Evolutionary conservation across 1,140 invertebrate species (phyloP).

Genomic region (Tetramorium simillimum): DNA sequence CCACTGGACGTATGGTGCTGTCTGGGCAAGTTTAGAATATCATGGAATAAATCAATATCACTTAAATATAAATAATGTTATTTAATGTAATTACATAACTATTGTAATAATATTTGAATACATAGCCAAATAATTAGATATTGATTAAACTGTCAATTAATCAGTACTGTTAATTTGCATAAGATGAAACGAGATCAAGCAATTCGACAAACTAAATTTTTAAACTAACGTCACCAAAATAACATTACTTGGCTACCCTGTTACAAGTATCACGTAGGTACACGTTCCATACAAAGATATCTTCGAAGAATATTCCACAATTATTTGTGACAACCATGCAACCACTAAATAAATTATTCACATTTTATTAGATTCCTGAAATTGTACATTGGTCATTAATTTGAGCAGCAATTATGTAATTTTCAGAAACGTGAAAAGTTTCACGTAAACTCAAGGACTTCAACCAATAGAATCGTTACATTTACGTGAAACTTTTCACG

Average conservation of each 20-base stretch:
- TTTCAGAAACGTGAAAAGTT: too few relatives aligned
- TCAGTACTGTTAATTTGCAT: neutral
- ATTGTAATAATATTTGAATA: too few relatives aligned
- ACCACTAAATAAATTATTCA: neutral
- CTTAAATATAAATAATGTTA: too few relatives aligned
- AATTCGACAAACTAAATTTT: neutral
- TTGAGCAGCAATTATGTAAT: too few relatives aligned
- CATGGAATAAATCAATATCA: too few relatives aligned
- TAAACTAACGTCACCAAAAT: neutral
- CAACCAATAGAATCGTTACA: too few relatives aligned
- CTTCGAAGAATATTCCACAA: neutral
- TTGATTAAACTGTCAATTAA: neutral
- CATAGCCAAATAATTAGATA: neutral
- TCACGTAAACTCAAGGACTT: too few relatives aligned
- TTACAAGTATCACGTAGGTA: neutral
- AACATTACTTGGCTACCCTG: neutral
- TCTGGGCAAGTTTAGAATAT: too few relatives aligned
- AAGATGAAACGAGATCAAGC: neutral
- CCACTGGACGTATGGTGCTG: too few relatives aligned
- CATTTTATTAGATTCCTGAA: neutral
- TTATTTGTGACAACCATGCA: neutral
- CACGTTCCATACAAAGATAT: neutral
- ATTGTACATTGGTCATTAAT: neutral
- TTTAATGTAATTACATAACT: too few relatives aligned
- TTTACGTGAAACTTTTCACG: too few relatives aligned